phyloP scores from a whole-genome alignment of 2,797 vertebrate species.

The Ptychadena robeensis region DNA sequence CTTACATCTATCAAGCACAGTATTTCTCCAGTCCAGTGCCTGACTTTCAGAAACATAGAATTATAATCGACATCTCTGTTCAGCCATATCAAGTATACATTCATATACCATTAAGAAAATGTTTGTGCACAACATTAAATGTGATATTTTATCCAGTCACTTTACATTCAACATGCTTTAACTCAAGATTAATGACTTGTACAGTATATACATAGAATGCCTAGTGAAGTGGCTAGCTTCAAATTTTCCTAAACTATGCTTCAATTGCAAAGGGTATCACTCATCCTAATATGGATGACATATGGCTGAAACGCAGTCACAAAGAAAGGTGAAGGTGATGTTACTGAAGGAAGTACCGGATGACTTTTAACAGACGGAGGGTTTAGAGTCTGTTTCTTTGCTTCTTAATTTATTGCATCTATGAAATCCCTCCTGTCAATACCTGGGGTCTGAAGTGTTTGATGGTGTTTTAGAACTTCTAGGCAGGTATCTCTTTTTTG shows the following conservation, averaged over 20 bases:
- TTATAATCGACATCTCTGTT: neutral
- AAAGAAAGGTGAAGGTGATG: constrained; percentile 17
- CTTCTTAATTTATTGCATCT: constrained; percentile 29
- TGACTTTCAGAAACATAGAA: neutral
- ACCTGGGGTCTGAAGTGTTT: constrained; percentile 25
- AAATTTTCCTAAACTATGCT: neutral
- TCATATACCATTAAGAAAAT: neutral
- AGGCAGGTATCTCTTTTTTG: constrained; percentile 37
- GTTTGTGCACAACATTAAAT: neutral
- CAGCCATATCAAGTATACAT: neutral
- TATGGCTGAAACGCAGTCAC: neutral
- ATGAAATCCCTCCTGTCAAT: constrained; percentile 45
- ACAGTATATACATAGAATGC: neutral
- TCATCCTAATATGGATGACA: neutral
- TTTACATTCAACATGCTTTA: neutral
- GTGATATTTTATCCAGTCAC: constrained; percentile 1
- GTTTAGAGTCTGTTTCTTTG: constrained; percentile 6
- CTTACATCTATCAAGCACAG: neutral
- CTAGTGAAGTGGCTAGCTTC: neutral
- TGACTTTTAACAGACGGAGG: constrained; percentile 7
- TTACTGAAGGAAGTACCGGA: constrained; percentile 21
- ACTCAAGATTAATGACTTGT: neutral
- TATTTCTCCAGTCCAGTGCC: neutral
- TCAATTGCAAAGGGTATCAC: neutral
- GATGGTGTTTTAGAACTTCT: constrained; percentile 44